Base-by-base conservation (phyloP, 2,113 vertebrate genomes). In the Cyprinodon variegatus region DNA sequence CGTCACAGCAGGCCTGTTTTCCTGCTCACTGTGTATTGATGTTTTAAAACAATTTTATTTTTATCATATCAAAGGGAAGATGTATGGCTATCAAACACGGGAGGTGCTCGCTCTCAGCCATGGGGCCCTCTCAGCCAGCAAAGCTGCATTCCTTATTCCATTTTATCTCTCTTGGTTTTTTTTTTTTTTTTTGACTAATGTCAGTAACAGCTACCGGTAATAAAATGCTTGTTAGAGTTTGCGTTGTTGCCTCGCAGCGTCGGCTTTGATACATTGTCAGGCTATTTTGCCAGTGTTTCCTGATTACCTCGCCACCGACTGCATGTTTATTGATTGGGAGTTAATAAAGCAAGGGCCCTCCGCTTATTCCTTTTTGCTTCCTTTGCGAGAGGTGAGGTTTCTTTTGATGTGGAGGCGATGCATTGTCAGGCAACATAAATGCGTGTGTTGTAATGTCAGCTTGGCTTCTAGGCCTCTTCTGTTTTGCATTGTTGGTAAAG, bases 141-240 rank as follows among this genome's bases (percentile, higher is more conserved):
- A 92, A 94, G 89, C 95, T 93, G 93, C 95, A 96, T 98, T 96
- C 95, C 96, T 96, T 96, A 97, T 98, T 98, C 96, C 94, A 96
- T 98, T 98, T 97, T 96, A 98, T 97, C 97, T 98, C 95, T 95
- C 96, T 96, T 84, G 84, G 77, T 83, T 93, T 97, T 62, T 62
- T 11, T 29, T 61, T 38, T 62, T 15, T 66, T 60, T 61, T n/a
- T 96, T 96, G 96, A 98, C 96, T 98, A 98, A 98, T 97, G 97
- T 97, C 96, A 96, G 96, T 97, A 97, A 97, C 96, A 97, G 97
- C 97, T 97, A 97, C 95, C 95, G 94, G 96, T 98, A 97, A 98
- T 98, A 98, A 98, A 98, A 96, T 96, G 96, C 97, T 98, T 98
- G 97, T 98, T 98, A 97, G 96, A 95, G 95, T 96, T 96, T 95